Conservation (phyloP, 2,113 vertebrate genomes). For the Mastomys natalensis region DNA sequence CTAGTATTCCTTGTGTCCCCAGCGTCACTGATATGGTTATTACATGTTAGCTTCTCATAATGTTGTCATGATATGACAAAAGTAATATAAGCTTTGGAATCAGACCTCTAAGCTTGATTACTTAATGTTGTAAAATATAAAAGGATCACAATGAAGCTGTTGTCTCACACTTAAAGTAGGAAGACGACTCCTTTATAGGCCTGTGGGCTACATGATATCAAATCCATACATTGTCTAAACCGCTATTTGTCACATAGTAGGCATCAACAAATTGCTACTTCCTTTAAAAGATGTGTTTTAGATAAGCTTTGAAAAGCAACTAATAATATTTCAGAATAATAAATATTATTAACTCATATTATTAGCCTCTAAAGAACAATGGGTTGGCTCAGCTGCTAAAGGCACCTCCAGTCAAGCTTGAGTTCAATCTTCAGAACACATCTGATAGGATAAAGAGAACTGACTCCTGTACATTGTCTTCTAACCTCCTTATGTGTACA, state of each 20-base stretch:
- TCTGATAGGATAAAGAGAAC: background rate
- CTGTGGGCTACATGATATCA: background rate
- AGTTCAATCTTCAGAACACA: background rate
- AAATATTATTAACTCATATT: background rate
- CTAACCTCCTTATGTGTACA: background rate
- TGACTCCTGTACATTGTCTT: background rate
- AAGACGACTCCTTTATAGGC: background rate
- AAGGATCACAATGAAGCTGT: background rate
- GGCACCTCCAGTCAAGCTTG: background rate
- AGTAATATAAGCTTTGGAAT: background rate
- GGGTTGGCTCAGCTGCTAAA: background rate
- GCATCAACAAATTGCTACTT: background rate
- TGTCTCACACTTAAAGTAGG: constrained; percentile 5
- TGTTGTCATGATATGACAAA: background rate
- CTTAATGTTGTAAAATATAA: background rate
- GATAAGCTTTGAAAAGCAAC: constrained; percentile 27
- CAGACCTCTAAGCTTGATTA: background rate
- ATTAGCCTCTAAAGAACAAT: background rate
- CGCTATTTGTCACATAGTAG: background rate
- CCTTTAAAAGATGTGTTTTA: constrained; percentile 3
- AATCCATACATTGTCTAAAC: background rate
- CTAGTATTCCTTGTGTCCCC: background rate
- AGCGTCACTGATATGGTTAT: background rate
- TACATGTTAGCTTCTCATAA: background rate
- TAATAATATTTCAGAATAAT: constrained; percentile 27